Base-by-base conservation (phyloP, 2,113 vertebrate species). In the Gymnocephalus cernua region DNA sequence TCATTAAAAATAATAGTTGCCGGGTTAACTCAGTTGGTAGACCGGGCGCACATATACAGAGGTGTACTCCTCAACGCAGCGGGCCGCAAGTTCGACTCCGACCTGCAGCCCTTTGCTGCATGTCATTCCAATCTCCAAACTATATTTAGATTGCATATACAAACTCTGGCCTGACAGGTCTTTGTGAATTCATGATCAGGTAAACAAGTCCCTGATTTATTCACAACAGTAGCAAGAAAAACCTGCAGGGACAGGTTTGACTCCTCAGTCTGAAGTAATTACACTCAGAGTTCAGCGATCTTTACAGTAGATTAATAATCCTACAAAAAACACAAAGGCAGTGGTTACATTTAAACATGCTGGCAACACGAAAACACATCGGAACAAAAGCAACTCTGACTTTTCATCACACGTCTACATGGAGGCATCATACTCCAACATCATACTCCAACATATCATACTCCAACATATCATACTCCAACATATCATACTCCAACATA, bases 231-330 rank as follows among this genome's bases (percentile, higher is more conserved):
- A 64, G 76, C 84, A 47, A 63, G 79, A 78, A 54, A 82, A 86
- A 88, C 78, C 73, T 59, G 86, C 14, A 64, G 32, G 6, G 35
- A 67, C 86, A 71, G 79, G 86, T 80, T 77, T 38, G 67, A 80
- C 75, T 77, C 27, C 67, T 74, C 27, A 15, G 8, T 41, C 38
- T 3, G 11, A 41, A 2, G 38, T 41, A 38, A 41, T 41, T 41
- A 41, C 10, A 41, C 38, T 56, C 29, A 45, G 1, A 23, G n/a
- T 10, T 53, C 12, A 74, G 77, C 27, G 62, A 61, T 15, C 19
- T 14, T 47, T 81, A 44, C 47, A 75, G 29, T 2, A 18, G 21
- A 9, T 62, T n/a, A 50, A 57, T 44, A 8, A 44, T 32, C 15
- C 6, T 16, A 23, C 14, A 48, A 65, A 41, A 21, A 6, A 41